Evolutionary conservation across 2,797 vertebrate genomes (phyloP).

Genomic region (Sebastes vulpes): DNA sequence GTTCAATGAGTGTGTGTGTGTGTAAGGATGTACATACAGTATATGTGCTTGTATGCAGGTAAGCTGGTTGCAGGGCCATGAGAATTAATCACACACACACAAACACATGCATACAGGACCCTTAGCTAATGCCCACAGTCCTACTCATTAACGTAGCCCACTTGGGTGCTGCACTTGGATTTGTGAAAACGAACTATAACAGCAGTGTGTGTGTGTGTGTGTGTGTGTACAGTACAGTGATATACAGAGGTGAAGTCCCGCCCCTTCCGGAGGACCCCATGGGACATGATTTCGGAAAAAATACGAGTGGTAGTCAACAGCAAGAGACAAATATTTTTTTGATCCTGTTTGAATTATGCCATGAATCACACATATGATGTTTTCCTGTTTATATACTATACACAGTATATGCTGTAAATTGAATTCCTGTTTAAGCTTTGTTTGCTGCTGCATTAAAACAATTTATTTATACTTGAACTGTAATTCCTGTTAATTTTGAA

Average conservation of each 20-base stretch:
- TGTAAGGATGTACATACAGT: neutral
- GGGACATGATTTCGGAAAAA: too few relatives aligned
- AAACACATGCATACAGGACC: neutral
- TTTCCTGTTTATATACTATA: too few relatives aligned
- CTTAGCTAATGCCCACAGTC: neutral
- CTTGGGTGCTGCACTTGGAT: neutral
- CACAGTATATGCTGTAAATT: too few relatives aligned
- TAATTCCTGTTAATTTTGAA: too few relatives aligned
- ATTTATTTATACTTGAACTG: too few relatives aligned
- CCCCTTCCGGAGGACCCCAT: too few relatives aligned
- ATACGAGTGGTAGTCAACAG: too few relatives aligned
- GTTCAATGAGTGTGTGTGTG: conserved; percentile 8
- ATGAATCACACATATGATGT: too few relatives aligned
- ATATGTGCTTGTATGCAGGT: conserved; percentile 5
- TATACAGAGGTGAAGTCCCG: neutral
- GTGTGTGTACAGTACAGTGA: neutral
- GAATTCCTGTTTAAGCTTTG: too few relatives aligned
- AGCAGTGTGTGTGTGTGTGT: neutral
- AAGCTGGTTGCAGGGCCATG: neutral
- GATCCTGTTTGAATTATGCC: too few relatives aligned
- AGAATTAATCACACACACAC: conserved; percentile 7
- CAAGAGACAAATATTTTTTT: too few relatives aligned
- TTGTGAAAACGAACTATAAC: neutral
- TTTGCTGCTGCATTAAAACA: too few relatives aligned
- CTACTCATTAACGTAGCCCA: conserved; percentile 15